A percentile compares a stretch with the other conserved stretches of the same genome.
phyloP scores from a whole-genome alignment of 2,797 vertebrate species.

The Premnoplex brunnescens region DNA sequence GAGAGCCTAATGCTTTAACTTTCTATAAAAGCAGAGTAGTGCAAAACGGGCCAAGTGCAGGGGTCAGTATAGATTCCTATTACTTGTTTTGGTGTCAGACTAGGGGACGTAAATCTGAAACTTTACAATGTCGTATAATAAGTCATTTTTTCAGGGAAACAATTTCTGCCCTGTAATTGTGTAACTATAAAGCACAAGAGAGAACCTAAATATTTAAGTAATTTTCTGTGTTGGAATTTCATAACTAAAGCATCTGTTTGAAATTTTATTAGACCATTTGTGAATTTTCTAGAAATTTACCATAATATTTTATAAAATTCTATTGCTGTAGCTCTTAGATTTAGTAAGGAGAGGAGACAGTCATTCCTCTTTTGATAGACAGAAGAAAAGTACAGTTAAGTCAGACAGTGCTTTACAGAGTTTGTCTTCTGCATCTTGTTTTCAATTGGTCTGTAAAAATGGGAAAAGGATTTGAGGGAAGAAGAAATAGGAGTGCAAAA shows the following conservation, averaged over 20 bases:
- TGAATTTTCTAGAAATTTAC: background rate
- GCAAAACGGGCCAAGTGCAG: background rate
- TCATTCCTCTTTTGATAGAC: background rate
- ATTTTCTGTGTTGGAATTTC: background rate
- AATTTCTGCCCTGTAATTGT: background rate
- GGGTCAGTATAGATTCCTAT: background rate
- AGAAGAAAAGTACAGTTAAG: background rate
- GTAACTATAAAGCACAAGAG: background rate
- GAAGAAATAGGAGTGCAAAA: background rate
- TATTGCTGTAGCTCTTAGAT: background rate
- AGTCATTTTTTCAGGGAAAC: background rate
- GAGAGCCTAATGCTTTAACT: background rate
- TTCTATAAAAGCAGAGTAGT: background rate
- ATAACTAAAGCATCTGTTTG: background rate
- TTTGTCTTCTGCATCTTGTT: background rate
- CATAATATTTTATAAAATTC: background rate
- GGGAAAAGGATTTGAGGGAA: background rate
- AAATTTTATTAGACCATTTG: background rate
- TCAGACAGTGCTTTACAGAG: background rate
- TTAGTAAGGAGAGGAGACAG: background rate
- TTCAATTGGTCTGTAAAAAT: background rate
- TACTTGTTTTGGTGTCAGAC: background rate
- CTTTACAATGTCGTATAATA: background rate
- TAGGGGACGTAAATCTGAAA: background rate
- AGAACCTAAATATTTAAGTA: background rate